Percentiles rank a stretch among this genome's conserved stretches.
Evolutionary conservation across 2,888 invertebrate genomes (phyloP).

Genomic region (Colostygia pectinataria): DNA sequence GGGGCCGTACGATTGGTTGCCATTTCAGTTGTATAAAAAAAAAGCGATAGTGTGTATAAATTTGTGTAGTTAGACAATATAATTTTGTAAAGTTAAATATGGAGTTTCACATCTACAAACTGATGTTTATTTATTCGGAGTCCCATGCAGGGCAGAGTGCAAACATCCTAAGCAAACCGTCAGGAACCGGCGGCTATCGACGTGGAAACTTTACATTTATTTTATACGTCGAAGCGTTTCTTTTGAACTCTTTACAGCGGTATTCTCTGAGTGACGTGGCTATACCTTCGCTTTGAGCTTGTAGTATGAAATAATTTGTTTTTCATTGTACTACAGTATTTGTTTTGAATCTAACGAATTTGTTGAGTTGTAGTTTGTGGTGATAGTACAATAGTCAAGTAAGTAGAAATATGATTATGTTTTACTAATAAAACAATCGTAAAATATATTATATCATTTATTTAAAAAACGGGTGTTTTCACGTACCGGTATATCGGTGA

Average conservation of each 20-base stretch:
- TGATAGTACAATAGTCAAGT: too few relatives aligned
- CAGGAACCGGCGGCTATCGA: conserved; percentile 21
- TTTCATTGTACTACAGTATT: not conserved
- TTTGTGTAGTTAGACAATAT: too few relatives aligned
- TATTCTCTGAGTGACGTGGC: not conserved
- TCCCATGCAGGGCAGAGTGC: conserved; percentile 14
- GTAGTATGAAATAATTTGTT: not conserved
- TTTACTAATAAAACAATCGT: too few relatives aligned
- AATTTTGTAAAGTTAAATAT: not conserved
- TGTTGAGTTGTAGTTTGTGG: too few relatives aligned
- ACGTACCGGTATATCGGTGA: too few relatives aligned
- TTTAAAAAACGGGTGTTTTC: too few relatives aligned
- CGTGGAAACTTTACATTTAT: conserved; percentile 28
- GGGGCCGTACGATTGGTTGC: too few relatives aligned
- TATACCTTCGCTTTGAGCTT: conserved; percentile 9
- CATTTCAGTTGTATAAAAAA: too few relatives aligned
- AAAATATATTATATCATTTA: too few relatives aligned
- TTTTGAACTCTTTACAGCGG: conserved; percentile 16
- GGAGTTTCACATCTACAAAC: conserved; percentile 1
- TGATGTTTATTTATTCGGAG: not conserved
- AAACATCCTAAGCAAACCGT: conserved; percentile 55
- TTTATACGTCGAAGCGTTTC: conserved; percentile 19
- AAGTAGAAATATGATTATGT: too few relatives aligned
- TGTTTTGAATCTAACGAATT: too few relatives aligned
- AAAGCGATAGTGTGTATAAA: too few relatives aligned